These are phyloP conservation scores for Triplophysa yarkandensis DNA, from an alignment of 2,797 vertebrate species.

Conservation along the genomic window DNA sequence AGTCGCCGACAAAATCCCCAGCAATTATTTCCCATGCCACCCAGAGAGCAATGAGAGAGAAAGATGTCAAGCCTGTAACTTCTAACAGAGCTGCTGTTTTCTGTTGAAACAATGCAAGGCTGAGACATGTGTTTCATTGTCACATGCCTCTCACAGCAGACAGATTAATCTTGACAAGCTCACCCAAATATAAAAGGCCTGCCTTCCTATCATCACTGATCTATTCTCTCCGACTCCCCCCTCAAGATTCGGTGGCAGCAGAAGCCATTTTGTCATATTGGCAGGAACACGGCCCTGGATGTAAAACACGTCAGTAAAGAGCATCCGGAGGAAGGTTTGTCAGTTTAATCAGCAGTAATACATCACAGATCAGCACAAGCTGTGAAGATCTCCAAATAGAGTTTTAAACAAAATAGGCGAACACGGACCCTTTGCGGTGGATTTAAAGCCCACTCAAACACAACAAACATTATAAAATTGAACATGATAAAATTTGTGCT, in stretches of 20 bases:
- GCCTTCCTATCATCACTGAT: conserved; percentile 42
- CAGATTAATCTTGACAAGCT: conserved; percentile 44
- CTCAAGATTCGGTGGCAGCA: conserved; percentile 23
- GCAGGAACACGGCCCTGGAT: conserved; percentile 41
- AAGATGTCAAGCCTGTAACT: conserved; percentile 9
- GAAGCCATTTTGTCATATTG: conserved; percentile 29
- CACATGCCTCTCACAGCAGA: conserved; percentile 41
- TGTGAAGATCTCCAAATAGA: conserved; percentile 12
- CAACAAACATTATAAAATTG: too few species aligned
- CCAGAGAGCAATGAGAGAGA: conserved; percentile 5
- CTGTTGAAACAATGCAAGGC: conserved; percentile 34
- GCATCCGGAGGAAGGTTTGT: conserved; percentile 43
- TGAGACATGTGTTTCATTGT: conserved; percentile 41
- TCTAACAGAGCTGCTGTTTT: conserved; percentile 42
- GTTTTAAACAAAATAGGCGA: conserved; percentile 4
- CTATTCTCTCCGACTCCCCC: conserved; percentile 29
- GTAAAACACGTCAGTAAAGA: conserved; percentile 35
- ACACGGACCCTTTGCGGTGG: conserved; percentile 33
- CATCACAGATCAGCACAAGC: conserved; percentile 49
- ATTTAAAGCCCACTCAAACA: conserved; percentile 29
- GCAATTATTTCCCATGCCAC: not conserved
- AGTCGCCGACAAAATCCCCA: not conserved
- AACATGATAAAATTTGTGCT: too few species aligned
- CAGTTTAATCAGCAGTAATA: conserved; percentile 53
- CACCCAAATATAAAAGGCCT: conserved; percentile 44